A percentile compares a stretch with the other conserved stretches of the same genome.
Evolutionary conservation across 92 coral and sea anemone genomes (phyloP).

Genomic region (Phymanthus crucifer): DNA sequence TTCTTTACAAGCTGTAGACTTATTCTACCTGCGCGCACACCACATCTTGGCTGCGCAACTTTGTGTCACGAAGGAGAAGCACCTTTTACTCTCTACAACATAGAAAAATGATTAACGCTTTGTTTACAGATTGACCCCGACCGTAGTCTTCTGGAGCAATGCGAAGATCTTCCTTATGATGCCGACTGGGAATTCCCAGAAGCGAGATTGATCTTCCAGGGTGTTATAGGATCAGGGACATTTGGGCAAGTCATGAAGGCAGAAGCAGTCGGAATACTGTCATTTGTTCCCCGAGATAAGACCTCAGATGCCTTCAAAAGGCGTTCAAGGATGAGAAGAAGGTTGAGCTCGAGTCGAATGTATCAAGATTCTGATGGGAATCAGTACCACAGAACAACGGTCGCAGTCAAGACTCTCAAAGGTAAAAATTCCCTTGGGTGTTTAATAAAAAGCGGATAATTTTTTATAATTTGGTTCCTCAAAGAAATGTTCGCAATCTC

Average conservation of each 20-base stretch:
- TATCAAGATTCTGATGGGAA: constrained; percentile 50
- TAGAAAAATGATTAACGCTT: not conserved
- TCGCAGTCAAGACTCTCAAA: constrained; percentile 89
- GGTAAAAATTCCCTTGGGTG: constrained; percentile 35
- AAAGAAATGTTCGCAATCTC: no score
- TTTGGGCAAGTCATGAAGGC: constrained; percentile 89
- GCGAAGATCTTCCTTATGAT: constrained; percentile 62
- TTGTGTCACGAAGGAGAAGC: no score
- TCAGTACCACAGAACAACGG: constrained; percentile 56
- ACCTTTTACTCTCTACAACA: no score
- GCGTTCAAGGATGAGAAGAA: constrained; percentile 46
- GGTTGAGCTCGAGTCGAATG: constrained; percentile 47
- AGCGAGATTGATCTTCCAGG: constrained; percentile 68
- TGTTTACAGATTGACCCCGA: constrained; percentile 68
- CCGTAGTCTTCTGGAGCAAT: constrained; percentile 70
- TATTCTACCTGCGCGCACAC: no score
- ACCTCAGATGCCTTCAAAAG: constrained; percentile 60
- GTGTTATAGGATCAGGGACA: constrained; percentile 79
- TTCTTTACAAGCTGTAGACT: no score
- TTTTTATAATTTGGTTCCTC: no score
- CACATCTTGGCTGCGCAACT: no score
- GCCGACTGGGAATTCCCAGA: constrained; percentile 81
- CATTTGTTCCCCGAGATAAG: constrained; percentile 68
- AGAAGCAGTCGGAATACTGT: constrained; percentile 82
- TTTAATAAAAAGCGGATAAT: no score